A percentile compares a stretch with the other conserved stretches of the same genome.
Evolutionary conservation across 2,888 invertebrate genomes (phyloP).

Genomic region (Linnaemya tessellans): DNA sequence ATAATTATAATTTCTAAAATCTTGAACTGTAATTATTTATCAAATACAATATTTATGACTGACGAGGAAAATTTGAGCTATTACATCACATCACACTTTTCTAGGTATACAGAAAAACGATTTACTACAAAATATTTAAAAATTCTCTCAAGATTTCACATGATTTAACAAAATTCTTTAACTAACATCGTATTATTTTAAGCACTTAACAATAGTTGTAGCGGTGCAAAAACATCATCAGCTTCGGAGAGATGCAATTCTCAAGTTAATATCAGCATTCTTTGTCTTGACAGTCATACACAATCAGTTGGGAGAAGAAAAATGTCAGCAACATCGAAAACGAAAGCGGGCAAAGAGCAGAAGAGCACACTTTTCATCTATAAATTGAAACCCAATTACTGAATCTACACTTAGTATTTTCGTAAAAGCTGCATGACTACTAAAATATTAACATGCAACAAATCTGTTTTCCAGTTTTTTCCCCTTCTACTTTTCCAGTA

Average conservation of each 20-base stretch:
- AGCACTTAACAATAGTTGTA: not conserved
- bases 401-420: not conserved
- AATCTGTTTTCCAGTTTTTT: not conserved
- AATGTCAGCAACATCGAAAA: not conserved
- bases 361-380: not conserved
- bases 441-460: not conserved
- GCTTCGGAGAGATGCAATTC: not conserved
- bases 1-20: too few relatives aligned
- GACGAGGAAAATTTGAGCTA: too few relatives aligned
- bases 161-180: not conserved
- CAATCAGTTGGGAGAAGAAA: not conserved
- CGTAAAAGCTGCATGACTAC: not conserved
- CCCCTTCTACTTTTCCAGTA: not conserved
- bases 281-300: not conserved
- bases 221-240: not conserved
- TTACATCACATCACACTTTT: too few relatives aligned
- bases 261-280: not conserved
- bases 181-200: not conserved
- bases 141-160: too few relatives aligned
- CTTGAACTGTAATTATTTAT: too few relatives aligned
- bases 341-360: not conserved
- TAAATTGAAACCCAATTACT: not conserved
- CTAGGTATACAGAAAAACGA: too few relatives aligned
- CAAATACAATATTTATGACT: too few relatives aligned
- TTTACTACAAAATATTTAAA: too few relatives aligned